Conservation (phyloP, 2,113 vertebrate species). For the Tangachromis dhanisi region DNA sequence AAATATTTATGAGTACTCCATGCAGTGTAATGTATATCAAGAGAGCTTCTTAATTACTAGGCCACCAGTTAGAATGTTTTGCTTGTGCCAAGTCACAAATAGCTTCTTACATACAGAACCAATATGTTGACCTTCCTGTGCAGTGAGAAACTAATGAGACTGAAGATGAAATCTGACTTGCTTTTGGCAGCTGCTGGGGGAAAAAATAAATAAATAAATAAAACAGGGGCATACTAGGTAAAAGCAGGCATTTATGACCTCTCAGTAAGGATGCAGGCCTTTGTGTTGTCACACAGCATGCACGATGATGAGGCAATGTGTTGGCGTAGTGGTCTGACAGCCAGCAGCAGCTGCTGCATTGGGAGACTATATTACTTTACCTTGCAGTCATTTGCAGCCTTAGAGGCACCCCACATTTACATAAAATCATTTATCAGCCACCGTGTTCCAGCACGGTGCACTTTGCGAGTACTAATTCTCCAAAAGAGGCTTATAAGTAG, state of each 20-base stretch:
- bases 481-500: background rate
- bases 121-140: background rate
- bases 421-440: slow-evolving; percentile 27
- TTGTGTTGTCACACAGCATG: background rate
- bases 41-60: background rate
- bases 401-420: background rate
- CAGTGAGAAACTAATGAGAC: background rate
- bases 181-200: background rate
- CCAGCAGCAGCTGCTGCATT: background rate
- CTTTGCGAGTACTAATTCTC: background rate
- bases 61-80: background rate
- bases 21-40: background rate
- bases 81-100: background rate
- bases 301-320: background rate
- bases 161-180: background rate
- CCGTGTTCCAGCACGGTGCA: background rate
- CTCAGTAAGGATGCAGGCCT: background rate
- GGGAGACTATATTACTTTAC: background rate
- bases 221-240: background rate
- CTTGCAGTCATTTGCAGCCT: background rate
- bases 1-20: background rate
- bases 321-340: background rate
- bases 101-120: background rate
- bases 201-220: accelerated
- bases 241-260: background rate